Percentiles rank a stretch among this genome's conserved stretches.
phyloP scores from a whole-genome alignment of 2,888 invertebrate genomes.

The Anticlea derivata region DNA sequence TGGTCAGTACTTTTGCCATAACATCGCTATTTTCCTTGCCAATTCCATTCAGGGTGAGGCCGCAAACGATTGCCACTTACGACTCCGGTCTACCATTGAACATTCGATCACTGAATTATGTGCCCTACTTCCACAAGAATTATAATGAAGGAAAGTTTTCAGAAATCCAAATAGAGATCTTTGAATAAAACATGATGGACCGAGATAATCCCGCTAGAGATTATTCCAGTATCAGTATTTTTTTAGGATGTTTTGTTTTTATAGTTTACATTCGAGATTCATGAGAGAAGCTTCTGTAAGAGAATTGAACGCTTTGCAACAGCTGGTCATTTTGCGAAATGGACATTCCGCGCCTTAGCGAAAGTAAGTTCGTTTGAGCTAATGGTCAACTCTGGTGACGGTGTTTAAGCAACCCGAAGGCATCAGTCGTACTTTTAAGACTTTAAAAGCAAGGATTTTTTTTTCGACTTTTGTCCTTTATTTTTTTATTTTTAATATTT shows the following conservation, averaged over 20 bases:
- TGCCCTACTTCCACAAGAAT: conserved; percentile 12
- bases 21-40: conserved; percentile 9
- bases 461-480: too few species aligned
- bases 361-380: too few species aligned
- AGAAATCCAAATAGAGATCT: conserved; percentile 6
- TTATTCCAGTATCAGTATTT: conserved; percentile 8
- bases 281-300: conserved; percentile 5
- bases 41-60: conserved; percentile 16
- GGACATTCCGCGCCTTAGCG: too few species aligned
- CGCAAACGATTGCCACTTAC: conserved; percentile 21
- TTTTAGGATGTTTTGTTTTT: conserved; percentile 3
- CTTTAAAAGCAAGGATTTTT: too few species aligned
- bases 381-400: too few species aligned
- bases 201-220: conserved; percentile 2
- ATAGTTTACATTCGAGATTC: conserved; percentile 1
- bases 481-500: too few species aligned
- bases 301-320: too few species aligned
- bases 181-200: conserved; percentile 12
- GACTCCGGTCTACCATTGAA: conserved; percentile 10
- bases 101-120: conserved; percentile 23
- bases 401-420: too few species aligned
- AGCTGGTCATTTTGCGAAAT: too few species aligned
- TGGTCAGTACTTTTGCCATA: conserved; percentile 15
- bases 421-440: too few species aligned
- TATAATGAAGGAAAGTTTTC: conserved; percentile 9